Conservation (phyloP, 2,797 vertebrate species). For the Hyperoplus lanceolatus region DNA sequence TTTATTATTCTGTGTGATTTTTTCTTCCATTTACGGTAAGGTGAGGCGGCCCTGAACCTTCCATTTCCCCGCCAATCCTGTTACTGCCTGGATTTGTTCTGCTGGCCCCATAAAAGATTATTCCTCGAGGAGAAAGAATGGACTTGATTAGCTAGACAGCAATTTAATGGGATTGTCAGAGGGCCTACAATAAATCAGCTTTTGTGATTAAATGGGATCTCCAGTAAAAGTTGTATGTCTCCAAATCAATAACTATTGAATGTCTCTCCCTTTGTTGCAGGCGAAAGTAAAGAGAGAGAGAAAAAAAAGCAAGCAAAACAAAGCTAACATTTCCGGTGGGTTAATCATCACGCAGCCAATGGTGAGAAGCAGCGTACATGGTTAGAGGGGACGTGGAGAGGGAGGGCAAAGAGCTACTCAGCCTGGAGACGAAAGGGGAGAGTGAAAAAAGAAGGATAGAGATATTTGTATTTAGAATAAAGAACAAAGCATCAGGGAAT, state of each 20-base stretch:
- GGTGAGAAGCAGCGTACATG: conserved; percentile 65
- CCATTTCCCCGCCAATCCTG: conserved; percentile 82
- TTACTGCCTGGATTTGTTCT: conserved; percentile 86
- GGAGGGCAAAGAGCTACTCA: conserved; percentile 56
- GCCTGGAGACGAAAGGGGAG: conserved; percentile 50
- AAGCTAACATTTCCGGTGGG: conserved; percentile 77
- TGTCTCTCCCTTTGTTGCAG: conserved; percentile 83
- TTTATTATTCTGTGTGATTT: conserved; percentile 41
- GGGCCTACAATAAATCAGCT: conserved; percentile 89
- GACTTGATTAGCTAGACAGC: conserved; percentile 91
- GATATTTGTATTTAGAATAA: conserved; percentile 68
- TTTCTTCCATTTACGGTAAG: conserved; percentile 70
- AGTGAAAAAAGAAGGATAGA: conserved; percentile 29
- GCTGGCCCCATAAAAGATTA: conserved; percentile 88
- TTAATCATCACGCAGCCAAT: conserved; percentile 71
- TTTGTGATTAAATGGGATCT: conserved; percentile 91
- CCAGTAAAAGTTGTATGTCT: conserved; percentile 88
- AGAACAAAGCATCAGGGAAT: conserved; percentile 74
- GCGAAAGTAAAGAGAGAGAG: conserved; percentile 40
- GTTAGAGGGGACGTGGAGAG: conserved; percentile 40
- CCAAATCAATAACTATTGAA: conserved; percentile 90
- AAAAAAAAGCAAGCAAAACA: conserved; percentile 59
- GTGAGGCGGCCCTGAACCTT: conserved; percentile 49
- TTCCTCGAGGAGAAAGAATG: conserved; percentile 87
- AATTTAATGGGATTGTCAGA: conserved; percentile 91